Percentiles rank a stretch among this genome's conserved stretches.
Evolutionary conservation across 2,797 vertebrate species (phyloP).

Genomic region (Poecilia velifera): DNA sequence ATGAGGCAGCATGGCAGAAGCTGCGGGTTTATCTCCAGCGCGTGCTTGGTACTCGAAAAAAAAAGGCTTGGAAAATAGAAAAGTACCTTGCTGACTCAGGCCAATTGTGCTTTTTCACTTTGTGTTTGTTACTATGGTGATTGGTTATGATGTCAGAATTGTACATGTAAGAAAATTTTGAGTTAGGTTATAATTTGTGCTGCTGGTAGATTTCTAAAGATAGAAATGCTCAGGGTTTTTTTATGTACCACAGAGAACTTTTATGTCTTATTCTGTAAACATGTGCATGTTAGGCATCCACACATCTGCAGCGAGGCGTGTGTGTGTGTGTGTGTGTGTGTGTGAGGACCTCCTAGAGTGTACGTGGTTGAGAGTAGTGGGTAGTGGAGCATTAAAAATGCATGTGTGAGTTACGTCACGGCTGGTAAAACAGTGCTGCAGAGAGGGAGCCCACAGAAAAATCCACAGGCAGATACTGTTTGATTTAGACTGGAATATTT

Average conservation of each 20-base stretch:
- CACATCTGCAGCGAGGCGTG: conserved; percentile 32
- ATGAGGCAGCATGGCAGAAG: conserved; percentile 34
- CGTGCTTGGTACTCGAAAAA: conserved; percentile 29
- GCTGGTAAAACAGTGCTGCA: conserved; percentile 65
- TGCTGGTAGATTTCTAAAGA: conserved; percentile 11
- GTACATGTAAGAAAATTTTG: conserved; percentile 27
- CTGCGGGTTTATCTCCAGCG: conserved; percentile 25
- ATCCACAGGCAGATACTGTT: background rate
- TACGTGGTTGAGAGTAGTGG: conserved; percentile 30
- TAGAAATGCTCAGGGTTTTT: conserved; percentile 5
- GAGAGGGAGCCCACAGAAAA: conserved; percentile 42
- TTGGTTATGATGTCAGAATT: conserved; percentile 9
- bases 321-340: background rate
- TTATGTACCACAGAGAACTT: conserved; percentile 10
- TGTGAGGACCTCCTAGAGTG: background rate
- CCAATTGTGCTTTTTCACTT: conserved; percentile 41
- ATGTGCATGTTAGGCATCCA: conserved; percentile 1
- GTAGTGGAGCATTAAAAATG: conserved; percentile 69
- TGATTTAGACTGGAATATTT: conserved; percentile 12
- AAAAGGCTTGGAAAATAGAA: conserved; percentile 29
- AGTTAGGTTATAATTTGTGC: conserved; percentile 16
- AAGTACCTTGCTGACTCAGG: conserved; percentile 46
- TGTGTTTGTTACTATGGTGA: conserved; percentile 47
- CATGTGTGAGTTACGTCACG: conserved; percentile 66
- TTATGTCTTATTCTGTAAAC: conserved; percentile 17